Percentiles rank a stretch among this genome's conserved stretches.
phyloP scores from a whole-genome alignment of 2,797 vertebrate genomes.

The Remorina albescens region DNA sequence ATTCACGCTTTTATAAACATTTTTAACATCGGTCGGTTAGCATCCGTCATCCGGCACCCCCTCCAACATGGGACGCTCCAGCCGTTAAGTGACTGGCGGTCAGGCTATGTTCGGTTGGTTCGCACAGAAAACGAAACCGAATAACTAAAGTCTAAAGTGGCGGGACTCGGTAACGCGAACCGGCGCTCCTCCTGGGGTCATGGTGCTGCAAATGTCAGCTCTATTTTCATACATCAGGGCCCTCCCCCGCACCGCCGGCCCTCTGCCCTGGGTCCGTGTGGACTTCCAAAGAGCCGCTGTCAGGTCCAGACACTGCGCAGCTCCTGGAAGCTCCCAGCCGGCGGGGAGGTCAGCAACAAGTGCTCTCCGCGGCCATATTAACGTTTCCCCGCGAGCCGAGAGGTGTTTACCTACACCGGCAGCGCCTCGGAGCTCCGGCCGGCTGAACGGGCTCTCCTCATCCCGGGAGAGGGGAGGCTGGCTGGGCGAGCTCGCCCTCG shows the following conservation, averaged over 20 bases:
- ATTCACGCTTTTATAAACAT: neutral
- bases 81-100: conserved; percentile 15
- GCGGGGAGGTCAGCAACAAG: conserved; percentile 41
- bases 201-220: conserved; percentile 75
- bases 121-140: conserved; percentile 63
- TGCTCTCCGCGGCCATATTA: conserved; percentile 53
- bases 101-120: too few species aligned
- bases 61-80: conserved; percentile 64
- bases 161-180: neutral
- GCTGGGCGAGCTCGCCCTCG: conserved; percentile 53
- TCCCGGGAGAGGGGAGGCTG: conserved; percentile 23
- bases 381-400: conserved; percentile 35
- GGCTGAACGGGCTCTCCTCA: conserved; percentile 16
- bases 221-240: conserved; percentile 55
- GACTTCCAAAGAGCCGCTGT: conserved; percentile 49
- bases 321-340: conserved; percentile 30
- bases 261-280: conserved; percentile 32
- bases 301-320: conserved; percentile 64
- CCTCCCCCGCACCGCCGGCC: conserved; percentile 34
- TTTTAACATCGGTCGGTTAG: neutral
- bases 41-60: neutral
- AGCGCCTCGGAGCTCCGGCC: conserved; percentile 54
- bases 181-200: conserved; percentile 30
- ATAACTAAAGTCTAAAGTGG: neutral
- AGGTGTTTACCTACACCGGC: conserved; percentile 58